A percentile compares a stretch with the other conserved stretches of the same genome.
These are phyloP conservation scores for Nymphalis io DNA, from an alignment of 1,140 invertebrate species.

Conservation along the genomic window DNA sequence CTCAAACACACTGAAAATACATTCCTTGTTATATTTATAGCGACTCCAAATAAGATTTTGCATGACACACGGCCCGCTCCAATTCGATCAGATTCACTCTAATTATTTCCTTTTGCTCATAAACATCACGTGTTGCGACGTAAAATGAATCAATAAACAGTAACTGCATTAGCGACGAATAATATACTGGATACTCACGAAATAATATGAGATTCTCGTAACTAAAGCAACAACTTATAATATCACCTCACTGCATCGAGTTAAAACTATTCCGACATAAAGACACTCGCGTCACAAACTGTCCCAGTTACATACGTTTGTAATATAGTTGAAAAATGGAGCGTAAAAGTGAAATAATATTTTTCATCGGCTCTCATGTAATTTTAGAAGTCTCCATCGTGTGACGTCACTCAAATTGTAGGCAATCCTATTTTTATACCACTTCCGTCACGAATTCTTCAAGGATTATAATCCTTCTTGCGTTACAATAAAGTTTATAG, in stretches of 20 bases:
- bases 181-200: conserved; percentile 69
- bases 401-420: conserved; percentile 77
- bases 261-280: conserved; percentile 47
- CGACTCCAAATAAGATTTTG: conserved; percentile 54
- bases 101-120: conserved; percentile 39
- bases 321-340: conserved; percentile 60
- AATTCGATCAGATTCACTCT: conserved; percentile 53
- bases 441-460: conserved; percentile 67
- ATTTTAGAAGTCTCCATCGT: conserved; percentile 73
- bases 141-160: conserved; percentile 56
- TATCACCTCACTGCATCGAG: conserved; percentile 46
- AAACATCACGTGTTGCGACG: conserved; percentile 51
- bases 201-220: conserved; percentile 56
- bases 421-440: conserved; percentile 78
- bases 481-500: conserved; percentile 60
- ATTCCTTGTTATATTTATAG: conserved; percentile 71
- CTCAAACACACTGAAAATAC: conserved; percentile 75
- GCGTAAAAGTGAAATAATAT: conserved; percentile 62
- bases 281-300: conserved; percentile 59
- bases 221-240: conserved; percentile 58
- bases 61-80: conserved; percentile 59
- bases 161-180: conserved; percentile 53
- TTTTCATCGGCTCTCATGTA: conserved; percentile 68
- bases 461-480: conserved; percentile 62
- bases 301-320: conserved; percentile 55